Percentiles rank a stretch among this genome's conserved stretches.
These are phyloP conservation scores for Oscheius sp. DNA, from an alignment of 2,888 invertebrate genomes.

Conservation along the genomic window DNA sequence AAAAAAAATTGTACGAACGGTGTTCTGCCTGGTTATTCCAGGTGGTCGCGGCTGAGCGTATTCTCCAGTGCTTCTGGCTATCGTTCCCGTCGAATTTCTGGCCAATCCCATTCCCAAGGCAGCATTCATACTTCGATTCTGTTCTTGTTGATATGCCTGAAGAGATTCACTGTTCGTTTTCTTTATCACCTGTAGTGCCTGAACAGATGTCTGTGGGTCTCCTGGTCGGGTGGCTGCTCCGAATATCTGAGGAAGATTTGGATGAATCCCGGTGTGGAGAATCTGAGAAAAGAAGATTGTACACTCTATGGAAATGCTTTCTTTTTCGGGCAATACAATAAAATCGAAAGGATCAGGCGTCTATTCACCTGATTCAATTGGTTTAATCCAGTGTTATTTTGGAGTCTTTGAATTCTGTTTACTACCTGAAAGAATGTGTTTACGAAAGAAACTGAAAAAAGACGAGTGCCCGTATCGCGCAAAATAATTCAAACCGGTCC, in stretches of 20 bases:
- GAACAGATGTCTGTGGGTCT: background rate
- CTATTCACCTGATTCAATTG: slow-evolving; percentile 22
- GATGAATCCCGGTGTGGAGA: background rate
- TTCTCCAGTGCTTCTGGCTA: background rate
- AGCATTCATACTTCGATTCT: background rate
- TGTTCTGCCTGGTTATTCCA: no score
- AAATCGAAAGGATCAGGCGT: background rate
- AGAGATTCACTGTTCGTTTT: background rate
- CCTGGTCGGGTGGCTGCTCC: background rate
- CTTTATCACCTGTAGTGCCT: background rate
- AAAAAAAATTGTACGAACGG: background rate
- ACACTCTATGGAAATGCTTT: background rate
- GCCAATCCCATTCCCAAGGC: no score
- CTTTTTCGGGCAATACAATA: background rate
- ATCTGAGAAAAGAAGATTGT: background rate
- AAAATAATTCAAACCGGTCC: background rate
- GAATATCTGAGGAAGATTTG: slow-evolving; percentile 11
- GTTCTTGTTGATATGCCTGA: background rate
- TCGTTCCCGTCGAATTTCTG: background rate
- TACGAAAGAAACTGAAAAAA: background rate
- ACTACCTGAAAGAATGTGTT: slow-evolving; percentile 5
- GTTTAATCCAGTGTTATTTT: slow-evolving; percentile 19
- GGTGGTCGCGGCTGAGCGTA: slow-evolving; percentile 26
- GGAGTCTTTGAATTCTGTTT: slow-evolving; percentile 17
- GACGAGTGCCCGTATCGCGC: background rate